Conservation (phyloP, 2,113 vertebrate genomes). For the Ranitomeya variabilis region DNA sequence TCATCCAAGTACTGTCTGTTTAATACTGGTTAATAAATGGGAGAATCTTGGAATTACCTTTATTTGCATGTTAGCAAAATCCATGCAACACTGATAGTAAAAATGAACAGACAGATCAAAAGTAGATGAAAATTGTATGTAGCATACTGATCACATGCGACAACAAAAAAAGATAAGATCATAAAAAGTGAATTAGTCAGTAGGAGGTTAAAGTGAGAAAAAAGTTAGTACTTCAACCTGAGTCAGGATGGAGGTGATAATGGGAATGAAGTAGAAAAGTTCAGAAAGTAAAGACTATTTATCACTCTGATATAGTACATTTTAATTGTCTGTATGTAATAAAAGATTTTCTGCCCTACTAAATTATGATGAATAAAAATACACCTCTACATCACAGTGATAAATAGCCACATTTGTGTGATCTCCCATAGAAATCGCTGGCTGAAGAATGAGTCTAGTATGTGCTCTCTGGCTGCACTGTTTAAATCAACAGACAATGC, state of each 20-base stretch:
- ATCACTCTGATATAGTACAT: neutral
- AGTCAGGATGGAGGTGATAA: neutral
- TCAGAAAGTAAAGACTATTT: neutral
- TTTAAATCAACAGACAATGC: neutral
- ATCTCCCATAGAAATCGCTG: constrained; percentile 42
- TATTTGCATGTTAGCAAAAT: too few species aligned
- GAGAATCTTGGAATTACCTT: too few species aligned
- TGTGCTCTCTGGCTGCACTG: constrained; percentile 18
- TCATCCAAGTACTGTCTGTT: too few species aligned
- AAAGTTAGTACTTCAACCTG: neutral
- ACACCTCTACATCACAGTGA: neutral
- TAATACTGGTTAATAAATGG: too few species aligned
- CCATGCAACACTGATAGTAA: too few species aligned
- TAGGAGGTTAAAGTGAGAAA: neutral
- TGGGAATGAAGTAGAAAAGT: neutral
- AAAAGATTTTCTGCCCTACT: constrained; percentile 3
- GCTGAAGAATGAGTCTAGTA: constrained; percentile 29
- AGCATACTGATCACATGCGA: too few species aligned
- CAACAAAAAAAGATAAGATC: neutral
- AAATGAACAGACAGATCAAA: too few species aligned
- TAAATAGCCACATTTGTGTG: constrained; percentile 9
- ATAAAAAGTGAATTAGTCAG: neutral
- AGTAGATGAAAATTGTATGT: too few species aligned
- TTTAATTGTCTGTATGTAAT: neutral
- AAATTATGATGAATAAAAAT: neutral